These are phyloP conservation scores for Caenorhabditis sp. DNA, from an alignment of 2,888 invertebrate species.

Conservation along the genomic window DNA sequence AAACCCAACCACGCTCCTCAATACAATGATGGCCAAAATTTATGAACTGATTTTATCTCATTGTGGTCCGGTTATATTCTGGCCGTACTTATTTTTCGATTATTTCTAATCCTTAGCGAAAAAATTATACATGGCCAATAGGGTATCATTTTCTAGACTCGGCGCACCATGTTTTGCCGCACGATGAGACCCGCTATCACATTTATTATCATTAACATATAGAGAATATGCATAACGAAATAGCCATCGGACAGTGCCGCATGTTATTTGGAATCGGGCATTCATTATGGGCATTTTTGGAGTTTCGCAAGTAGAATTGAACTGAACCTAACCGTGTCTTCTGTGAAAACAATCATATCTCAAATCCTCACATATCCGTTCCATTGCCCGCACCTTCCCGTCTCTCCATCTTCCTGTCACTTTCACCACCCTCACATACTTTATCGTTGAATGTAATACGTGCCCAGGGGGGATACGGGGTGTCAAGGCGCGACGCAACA, in stretches of 20 bases:
- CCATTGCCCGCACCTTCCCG: background rate
- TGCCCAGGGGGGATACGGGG: conserved; percentile 41
- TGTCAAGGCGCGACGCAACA: conserved; percentile 56
- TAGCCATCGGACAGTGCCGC: background rate
- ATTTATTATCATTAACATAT: conserved; percentile 30
- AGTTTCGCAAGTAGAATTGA: background rate
- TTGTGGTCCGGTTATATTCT: background rate
- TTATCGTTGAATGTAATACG: conserved; percentile 36
- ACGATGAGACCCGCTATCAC: conserved; percentile 54
- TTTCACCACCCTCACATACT: conserved; percentile 39
- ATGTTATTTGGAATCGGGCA: too few species aligned
- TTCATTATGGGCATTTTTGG: too few species aligned
- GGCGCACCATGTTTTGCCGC: too few species aligned
- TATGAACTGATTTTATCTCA: conserved; percentile 61
- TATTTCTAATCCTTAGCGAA: conserved; percentile 21
- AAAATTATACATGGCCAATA: conserved; percentile 16
- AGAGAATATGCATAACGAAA: conserved; percentile 21
- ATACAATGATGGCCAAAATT: too few species aligned
- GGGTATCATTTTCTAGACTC: too few species aligned
- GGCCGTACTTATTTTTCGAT: background rate
- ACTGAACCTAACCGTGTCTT: too few species aligned
- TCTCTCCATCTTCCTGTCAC: too few species aligned
- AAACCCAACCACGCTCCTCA: too few species aligned
- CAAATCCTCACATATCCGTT: conserved; percentile 43
- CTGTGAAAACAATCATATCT: conserved; percentile 49